These are phyloP conservation scores for Eupithecia insigniata DNA, from an alignment of 2,888 invertebrate species.

Conservation along the genomic window DNA sequence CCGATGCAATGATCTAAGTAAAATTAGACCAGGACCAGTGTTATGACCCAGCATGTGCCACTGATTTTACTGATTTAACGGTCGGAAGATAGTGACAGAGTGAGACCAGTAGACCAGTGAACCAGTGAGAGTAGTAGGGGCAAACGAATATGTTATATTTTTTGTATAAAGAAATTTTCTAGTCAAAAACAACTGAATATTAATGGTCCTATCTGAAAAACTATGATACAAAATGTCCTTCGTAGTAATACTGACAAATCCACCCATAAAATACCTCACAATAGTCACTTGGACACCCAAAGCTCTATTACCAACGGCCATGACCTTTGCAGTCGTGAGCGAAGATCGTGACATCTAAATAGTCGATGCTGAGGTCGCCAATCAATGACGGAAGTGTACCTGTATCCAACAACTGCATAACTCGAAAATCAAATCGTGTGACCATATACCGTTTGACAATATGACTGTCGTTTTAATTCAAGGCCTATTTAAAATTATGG, in stretches of 20 bases:
- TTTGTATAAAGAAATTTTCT: too few species aligned
- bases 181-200: too few species aligned
- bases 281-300: conserved; percentile 39
- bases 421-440: background rate
- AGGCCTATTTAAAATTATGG: background rate
- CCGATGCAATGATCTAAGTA: background rate
- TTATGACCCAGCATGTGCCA: too few species aligned
- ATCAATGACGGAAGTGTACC: conserved; percentile 76
- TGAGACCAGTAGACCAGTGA: too few species aligned
- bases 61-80: too few species aligned
- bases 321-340: conserved; percentile 80
- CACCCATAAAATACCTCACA: conserved; percentile 26
- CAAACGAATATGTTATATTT: too few species aligned
- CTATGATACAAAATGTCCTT: background rate
- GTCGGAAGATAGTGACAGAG: background rate
- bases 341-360: conserved; percentile 80
- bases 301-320: conserved; percentile 65
- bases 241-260: conserved; percentile 6
- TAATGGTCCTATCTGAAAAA: background rate
- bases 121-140: too few species aligned
- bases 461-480: background rate
- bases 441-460: background rate
- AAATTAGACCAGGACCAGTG: background rate
- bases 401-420: conserved; percentile 8
- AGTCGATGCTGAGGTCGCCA: conserved; percentile 72